phyloP scores from a whole-genome alignment of 1,140 invertebrate species.

The Penaeus chinensis region DNA sequence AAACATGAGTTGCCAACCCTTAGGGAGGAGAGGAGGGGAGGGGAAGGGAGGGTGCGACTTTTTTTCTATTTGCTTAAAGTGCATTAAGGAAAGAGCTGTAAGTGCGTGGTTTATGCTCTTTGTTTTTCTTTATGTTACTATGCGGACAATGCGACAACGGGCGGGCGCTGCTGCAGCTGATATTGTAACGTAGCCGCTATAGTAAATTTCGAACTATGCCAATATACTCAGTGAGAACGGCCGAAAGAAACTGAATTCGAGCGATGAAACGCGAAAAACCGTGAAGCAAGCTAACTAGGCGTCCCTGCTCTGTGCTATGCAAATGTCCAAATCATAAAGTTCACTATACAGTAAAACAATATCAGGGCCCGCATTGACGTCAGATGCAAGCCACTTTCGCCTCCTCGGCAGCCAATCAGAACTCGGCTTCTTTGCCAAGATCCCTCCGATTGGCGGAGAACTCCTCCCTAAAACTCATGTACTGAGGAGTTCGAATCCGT shows the following conservation, averaged over 20 bases:
- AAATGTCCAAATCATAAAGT: slow-evolving; percentile 56
- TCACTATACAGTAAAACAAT: slow-evolving; percentile 54
- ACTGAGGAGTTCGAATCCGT: slow-evolving; percentile 3
- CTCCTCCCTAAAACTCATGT: background rate
- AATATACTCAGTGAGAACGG: background rate
- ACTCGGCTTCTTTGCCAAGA: background rate
- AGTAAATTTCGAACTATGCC: too few relatives aligned
- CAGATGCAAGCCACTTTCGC: background rate
- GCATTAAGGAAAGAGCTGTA: too few relatives aligned
- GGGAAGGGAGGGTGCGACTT: background rate
- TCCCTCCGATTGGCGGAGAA: slow-evolving; percentile 30
- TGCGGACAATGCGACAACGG: too few relatives aligned
- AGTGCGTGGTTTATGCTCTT: too few relatives aligned
- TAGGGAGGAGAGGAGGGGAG: background rate
- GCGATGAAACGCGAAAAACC: background rate
- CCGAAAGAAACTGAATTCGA: slow-evolving; percentile 5
- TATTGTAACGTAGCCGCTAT: too few relatives aligned
- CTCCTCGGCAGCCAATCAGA: slow-evolving; percentile 31
- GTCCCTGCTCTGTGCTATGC: slow-evolving; percentile 51
- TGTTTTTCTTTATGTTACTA: too few relatives aligned
- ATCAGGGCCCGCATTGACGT: slow-evolving; percentile 25
- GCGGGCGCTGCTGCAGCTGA: too few relatives aligned
- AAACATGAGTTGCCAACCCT: slow-evolving; percentile 25
- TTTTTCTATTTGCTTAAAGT: too few relatives aligned
- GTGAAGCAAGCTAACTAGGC: slow-evolving; percentile 27